Percentiles rank a stretch among this genome's conserved stretches.
These are phyloP conservation scores for Chlorops oryzae DNA, from an alignment of 1,140 invertebrate genomes.

Conservation along the genomic window DNA sequence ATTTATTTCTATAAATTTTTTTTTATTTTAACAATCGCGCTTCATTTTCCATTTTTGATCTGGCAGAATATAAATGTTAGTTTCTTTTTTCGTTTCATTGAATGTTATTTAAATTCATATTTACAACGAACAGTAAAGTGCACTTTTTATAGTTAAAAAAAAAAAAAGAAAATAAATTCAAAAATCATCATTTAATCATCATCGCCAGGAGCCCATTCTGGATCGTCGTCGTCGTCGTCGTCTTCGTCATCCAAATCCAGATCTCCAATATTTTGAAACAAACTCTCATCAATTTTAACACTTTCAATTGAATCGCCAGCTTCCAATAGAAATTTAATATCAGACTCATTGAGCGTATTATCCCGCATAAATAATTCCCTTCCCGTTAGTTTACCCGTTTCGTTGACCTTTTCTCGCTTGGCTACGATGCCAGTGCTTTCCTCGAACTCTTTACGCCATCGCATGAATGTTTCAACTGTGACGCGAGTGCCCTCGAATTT, in stretches of 20 bases:
- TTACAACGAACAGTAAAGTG: too few species aligned
- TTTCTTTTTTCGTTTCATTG: too few species aligned
- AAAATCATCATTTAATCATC: constrained; percentile 27
- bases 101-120: too few species aligned
- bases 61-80: too few species aligned
- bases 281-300: constrained; percentile 88
- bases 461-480: constrained; percentile 91
- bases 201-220: constrained; percentile 39
- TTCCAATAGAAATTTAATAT: constrained; percentile 90
- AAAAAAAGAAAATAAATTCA: too few species aligned
- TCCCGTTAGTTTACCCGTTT: constrained; percentile 72
- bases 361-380: constrained; percentile 89
- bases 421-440: constrained; percentile 76
- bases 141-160: too few species aligned
- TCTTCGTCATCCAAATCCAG: constrained; percentile 75
- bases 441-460: constrained; percentile 93
- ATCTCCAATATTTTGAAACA: constrained; percentile 90
- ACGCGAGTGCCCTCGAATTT: constrained; percentile 93
- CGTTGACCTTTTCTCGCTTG: constrained; percentile 64
- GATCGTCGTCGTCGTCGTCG: constrained; percentile 56
- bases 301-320: constrained; percentile 70
- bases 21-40: too few species aligned
- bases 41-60: too few species aligned
- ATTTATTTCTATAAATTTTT: too few species aligned
- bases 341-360: constrained; percentile 87